Evolutionary conservation across 2,888 invertebrate species (phyloP).

Genomic region (Fragum whitleyi): DNA sequence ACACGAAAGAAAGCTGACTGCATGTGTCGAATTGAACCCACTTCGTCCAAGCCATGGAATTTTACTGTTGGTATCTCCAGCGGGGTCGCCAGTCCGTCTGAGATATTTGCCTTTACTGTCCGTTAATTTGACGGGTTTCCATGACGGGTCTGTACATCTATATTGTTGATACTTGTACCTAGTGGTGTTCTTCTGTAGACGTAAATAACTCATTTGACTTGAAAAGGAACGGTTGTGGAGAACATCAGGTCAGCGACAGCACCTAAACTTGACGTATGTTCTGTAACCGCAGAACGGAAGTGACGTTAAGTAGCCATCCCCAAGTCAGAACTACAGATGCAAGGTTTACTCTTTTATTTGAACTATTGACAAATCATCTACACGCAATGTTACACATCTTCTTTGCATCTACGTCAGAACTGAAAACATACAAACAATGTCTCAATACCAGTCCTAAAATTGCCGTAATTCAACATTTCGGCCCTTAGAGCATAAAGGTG

Average conservation of each 20-base stretch:
- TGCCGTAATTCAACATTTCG: no score
- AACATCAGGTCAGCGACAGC: not conserved
- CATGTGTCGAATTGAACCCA: slow-evolving; percentile 1
- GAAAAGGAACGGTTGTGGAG: slow-evolving; percentile 4
- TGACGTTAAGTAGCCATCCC: no score
- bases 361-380: no score
- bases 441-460: no score
- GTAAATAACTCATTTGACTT: slow-evolving; percentile 1
- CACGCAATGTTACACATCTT: no score
- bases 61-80: not conserved
- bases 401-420: no score
- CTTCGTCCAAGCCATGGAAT: not conserved
- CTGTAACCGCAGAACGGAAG: no score
- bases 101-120: slow-evolving; percentile 4
- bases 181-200: not conserved
- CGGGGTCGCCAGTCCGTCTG: not conserved
- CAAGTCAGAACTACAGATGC: no score
- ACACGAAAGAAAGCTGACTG: not conserved
- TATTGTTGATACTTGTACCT: not conserved
- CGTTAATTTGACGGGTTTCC: not conserved
- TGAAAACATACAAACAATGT: no score
- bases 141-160: not conserved
- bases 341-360: no score
- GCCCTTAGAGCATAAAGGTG: no score
- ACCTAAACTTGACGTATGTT: no score